Conservation (phyloP, 1,140 invertebrate genomes). For the Lamellibrachia luymesi region DNA sequence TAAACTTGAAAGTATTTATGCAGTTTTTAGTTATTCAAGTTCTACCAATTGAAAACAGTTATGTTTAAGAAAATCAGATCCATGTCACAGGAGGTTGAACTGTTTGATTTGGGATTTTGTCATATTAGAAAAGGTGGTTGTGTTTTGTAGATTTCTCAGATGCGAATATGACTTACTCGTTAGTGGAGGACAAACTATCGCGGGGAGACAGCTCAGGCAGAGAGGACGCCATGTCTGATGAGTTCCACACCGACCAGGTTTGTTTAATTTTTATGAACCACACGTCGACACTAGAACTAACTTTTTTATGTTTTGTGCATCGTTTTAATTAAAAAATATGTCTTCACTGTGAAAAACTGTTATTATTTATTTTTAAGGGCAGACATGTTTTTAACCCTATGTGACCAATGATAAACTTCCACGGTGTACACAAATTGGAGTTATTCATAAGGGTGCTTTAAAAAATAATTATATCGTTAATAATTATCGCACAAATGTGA, state of each 20-base stretch:
- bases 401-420: too few relatives aligned
- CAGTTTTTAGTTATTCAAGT: neutral
- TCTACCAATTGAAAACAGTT: neutral
- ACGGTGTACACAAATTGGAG: too few relatives aligned
- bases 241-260: neutral
- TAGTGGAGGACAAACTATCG: neutral
- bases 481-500: too few relatives aligned
- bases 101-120: neutral
- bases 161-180: neutral
- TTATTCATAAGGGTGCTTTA: too few relatives aligned
- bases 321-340: too few relatives aligned
- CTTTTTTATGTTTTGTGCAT: too few relatives aligned
- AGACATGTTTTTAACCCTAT: too few relatives aligned
- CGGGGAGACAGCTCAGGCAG: neutral
- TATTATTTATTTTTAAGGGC: too few relatives aligned
- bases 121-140: neutral
- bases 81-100: too few relatives aligned
- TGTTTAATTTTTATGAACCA: neutral
- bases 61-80: neutral
- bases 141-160: conserved; percentile 1
- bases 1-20: neutral
- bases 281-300: too few relatives aligned
- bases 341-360: too few relatives aligned
- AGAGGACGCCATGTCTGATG: neutral
- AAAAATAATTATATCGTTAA: too few relatives aligned